Evolutionary conservation across 2,797 vertebrate species (phyloP).

Genomic region (Psittacula echo): DNA sequence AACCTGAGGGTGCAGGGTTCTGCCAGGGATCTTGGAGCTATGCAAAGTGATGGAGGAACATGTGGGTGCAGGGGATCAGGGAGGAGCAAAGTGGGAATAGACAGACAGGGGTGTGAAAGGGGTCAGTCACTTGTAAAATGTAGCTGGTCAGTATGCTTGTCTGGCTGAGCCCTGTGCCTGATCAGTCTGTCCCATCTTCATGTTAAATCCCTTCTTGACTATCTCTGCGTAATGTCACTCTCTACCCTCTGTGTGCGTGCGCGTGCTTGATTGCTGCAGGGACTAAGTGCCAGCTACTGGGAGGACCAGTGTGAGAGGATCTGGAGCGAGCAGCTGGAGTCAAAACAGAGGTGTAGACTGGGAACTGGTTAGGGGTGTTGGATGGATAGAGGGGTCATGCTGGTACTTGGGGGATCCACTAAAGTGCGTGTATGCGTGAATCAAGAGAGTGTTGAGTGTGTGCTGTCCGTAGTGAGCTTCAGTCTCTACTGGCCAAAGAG

Average conservation of each 20-base stretch:
- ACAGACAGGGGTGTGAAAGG: background rate
- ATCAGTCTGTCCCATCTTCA: background rate
- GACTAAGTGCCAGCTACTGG: background rate
- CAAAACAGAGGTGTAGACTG: background rate
- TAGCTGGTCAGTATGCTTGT: background rate
- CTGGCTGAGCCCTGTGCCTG: background rate
- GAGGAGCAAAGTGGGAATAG: background rate
- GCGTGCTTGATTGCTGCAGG: background rate
- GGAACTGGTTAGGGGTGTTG: too few species aligned
- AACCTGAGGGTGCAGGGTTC: background rate
- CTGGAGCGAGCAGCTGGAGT: background rate
- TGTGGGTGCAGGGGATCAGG: background rate
- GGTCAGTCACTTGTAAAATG: background rate
- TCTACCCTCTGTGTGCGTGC: too few species aligned
- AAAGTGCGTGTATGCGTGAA: rapidly evolving
- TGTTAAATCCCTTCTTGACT: background rate
- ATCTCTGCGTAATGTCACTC: background rate
- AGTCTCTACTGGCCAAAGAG: background rate
- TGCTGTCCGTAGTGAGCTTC: background rate
- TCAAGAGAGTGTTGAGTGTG: too few species aligned
- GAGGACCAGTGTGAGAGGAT: background rate
- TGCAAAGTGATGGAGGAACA: background rate
- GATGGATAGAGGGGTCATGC: background rate
- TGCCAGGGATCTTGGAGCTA: background rate
- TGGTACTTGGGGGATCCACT: rapidly evolving